These are phyloP conservation scores for Gymnorhina tibicen DNA, from an alignment of 2,113 vertebrate species.

Conservation along the genomic window DNA sequence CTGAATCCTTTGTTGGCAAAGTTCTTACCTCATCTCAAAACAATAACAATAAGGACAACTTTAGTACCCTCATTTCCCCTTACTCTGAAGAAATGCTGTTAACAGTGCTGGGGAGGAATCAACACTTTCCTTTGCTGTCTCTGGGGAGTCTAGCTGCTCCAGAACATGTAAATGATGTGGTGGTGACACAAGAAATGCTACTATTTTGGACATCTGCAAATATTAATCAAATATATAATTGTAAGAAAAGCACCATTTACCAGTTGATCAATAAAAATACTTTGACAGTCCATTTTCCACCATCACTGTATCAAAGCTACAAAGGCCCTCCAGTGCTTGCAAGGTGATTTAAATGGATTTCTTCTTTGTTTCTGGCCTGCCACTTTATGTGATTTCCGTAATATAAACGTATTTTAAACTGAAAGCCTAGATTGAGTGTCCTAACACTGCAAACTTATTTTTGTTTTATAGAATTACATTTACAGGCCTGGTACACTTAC, in stretches of 20 bases:
- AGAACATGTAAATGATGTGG: not conserved
- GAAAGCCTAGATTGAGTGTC: not conserved
- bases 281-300: not conserved
- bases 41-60: not conserved
- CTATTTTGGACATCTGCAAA: not conserved
- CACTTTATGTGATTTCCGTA: not conserved
- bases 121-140: not conserved
- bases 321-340: not conserved
- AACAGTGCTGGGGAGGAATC: not conserved
- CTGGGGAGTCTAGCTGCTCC: not conserved
- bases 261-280: not conserved
- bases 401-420: not conserved
- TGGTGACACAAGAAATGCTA: not conserved
- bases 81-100: not conserved
- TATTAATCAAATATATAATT: not conserved
- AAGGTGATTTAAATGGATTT: not conserved
- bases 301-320: not conserved
- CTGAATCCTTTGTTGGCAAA: not conserved
- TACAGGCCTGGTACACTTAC: not conserved
- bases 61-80: not conserved
- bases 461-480: conserved; percentile 17
- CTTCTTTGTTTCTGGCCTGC: not conserved
- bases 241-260: not conserved
- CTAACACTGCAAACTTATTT: not conserved
- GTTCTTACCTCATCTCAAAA: not conserved